These are phyloP conservation scores for Phrixothrix hirtus DNA, from an alignment of 2,888 invertebrate genomes.

Conservation along the genomic window DNA sequence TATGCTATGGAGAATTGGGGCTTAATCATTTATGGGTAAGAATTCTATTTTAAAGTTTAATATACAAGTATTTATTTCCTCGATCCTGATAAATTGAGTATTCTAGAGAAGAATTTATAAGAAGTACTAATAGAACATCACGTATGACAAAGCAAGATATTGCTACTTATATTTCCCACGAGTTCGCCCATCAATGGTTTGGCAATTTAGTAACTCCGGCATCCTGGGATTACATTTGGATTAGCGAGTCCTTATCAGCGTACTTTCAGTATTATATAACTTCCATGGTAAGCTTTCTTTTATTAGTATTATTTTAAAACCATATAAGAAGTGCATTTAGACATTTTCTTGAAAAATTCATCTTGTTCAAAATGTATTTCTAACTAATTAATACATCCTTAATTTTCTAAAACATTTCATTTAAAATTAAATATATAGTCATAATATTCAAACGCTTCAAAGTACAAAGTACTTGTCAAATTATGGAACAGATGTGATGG, in stretches of 20 bases:
- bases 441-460: too few relatives aligned
- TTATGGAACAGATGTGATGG: too few relatives aligned
- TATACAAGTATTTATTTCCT: too few relatives aligned
- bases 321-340: too few relatives aligned
- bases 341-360: too few relatives aligned
- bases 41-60: too few relatives aligned
- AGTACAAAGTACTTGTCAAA: too few relatives aligned
- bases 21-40: conserved; percentile 49
- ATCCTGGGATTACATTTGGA: conserved; percentile 56
- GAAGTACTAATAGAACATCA: background rate
- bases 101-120: conserved; percentile 16
- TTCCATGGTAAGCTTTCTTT: conserved; percentile 25
- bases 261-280: conserved; percentile 58
- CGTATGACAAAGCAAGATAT: conserved; percentile 37
- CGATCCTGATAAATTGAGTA: background rate
- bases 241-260: conserved; percentile 60
- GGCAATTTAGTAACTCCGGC: conserved; percentile 54
- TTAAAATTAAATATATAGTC: too few relatives aligned
- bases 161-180: conserved; percentile 57
- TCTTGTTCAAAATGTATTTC: too few relatives aligned
- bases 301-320: too few relatives aligned
- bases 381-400: too few relatives aligned
- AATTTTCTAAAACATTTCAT: too few relatives aligned
- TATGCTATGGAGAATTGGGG: conserved; percentile 92
- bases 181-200: conserved; percentile 62